phyloP scores from a whole-genome alignment of 1,140 invertebrate species.

The Drosophila funebris region DNA sequence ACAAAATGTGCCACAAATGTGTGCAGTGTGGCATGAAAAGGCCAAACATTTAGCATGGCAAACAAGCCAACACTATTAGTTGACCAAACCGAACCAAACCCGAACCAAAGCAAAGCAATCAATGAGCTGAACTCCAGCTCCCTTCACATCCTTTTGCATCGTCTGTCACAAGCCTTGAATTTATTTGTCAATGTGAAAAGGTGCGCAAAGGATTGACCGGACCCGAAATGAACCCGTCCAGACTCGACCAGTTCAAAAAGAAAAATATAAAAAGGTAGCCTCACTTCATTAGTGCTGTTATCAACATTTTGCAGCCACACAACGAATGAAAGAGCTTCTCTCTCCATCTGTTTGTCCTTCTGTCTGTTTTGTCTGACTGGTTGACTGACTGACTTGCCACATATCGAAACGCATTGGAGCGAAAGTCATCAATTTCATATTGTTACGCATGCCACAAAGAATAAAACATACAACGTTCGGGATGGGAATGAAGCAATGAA shows the following conservation, averaged over 20 bases:
- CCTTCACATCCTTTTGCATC: neutral
- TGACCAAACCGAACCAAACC: slow-evolving; percentile 43
- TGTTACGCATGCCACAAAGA: slow-evolving; percentile 79
- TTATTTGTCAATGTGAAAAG: slow-evolving; percentile 79
- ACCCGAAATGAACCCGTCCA: neutral
- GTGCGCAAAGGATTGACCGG: slow-evolving; percentile 62
- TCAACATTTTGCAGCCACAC: slow-evolving; percentile 72
- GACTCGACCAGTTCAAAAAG: neutral
- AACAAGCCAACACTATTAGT: slow-evolving; percentile 68
- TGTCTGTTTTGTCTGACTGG: slow-evolving; percentile 30
- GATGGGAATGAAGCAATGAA: neutral
- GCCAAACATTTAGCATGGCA: slow-evolving; percentile 71
- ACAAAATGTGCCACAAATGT: slow-evolving; percentile 80
- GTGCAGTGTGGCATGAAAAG: slow-evolving; percentile 73
- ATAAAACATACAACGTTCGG: slow-evolving; percentile 27
- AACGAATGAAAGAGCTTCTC: slow-evolving; percentile 51
- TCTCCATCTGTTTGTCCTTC: slow-evolving; percentile 22
- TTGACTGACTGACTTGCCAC: slow-evolving; percentile 53
- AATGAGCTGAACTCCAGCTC: slow-evolving; percentile 54
- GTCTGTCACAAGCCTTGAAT: slow-evolving; percentile 29
- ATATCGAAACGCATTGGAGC: slow-evolving; percentile 76
- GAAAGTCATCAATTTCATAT: slow-evolving; percentile 83
- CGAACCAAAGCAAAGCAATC: slow-evolving; percentile 62
- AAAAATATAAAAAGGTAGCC: slow-evolving; percentile 58
- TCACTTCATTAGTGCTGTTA: slow-evolving; percentile 80